Percentiles rank a stretch among this genome's conserved stretches.
These are phyloP conservation scores for Zoanthus sansibaricus DNA, from an alignment of 92 coral and sea anemone species.

Conservation along the genomic window DNA sequence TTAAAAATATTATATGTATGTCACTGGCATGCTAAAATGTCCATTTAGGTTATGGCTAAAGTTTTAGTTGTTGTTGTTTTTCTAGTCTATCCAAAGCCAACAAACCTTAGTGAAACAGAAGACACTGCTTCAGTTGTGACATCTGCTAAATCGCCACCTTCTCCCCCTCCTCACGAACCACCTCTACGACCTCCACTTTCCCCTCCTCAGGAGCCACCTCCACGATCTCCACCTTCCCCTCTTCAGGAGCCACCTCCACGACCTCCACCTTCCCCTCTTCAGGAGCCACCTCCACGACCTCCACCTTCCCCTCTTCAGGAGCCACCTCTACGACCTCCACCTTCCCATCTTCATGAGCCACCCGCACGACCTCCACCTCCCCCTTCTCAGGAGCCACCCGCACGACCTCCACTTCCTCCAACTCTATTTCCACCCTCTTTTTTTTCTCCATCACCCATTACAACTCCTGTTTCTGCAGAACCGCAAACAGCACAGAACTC, in stretches of 20 bases:
- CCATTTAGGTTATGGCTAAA: background rate
- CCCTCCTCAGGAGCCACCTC: background rate
- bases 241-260: background rate
- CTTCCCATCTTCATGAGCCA: background rate
- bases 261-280: background rate
- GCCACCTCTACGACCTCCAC: too few species aligned
- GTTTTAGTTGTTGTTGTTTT: background rate
- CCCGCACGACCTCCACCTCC: background rate
- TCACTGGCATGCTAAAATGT: too few species aligned
- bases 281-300: background rate
- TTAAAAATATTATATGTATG: too few species aligned
- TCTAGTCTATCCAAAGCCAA: conserved; percentile 28
- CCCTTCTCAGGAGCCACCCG: background rate
- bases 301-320: too few species aligned
- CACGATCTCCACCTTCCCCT: background rate
- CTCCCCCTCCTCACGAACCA: background rate
- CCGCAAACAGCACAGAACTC: conserved; percentile 16
- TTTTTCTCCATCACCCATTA: background rate
- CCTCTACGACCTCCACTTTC: background rate
- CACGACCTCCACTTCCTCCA: background rate
- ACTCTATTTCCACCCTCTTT: background rate
- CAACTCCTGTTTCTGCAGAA: background rate
- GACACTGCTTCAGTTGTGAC: conserved; percentile 10
- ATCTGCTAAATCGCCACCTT: background rate
- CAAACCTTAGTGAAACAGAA: background rate